Evolutionary conservation across 37 sponge, comb jelly and placozoan genomes (phyloP).

Genomic region (Theonella swinhoei): DNA sequence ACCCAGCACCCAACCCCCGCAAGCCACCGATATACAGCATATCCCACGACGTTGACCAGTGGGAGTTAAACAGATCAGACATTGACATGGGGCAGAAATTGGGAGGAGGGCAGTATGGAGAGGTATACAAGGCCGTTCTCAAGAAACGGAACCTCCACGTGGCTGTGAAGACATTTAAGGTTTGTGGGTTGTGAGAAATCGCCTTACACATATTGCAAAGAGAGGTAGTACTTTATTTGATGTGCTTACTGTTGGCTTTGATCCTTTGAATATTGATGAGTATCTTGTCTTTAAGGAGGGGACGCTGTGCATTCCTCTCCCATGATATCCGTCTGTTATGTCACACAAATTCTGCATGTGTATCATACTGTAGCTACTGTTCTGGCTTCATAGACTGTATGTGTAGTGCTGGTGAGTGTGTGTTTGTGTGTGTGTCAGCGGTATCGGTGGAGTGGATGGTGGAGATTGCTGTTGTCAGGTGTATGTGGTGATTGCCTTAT

Average conservation of each 20-base stretch:
- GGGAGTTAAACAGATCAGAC: conserved; percentile 90
- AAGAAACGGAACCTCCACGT: conserved; percentile 48
- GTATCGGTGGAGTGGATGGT: too few species aligned
- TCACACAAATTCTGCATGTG: too few species aligned
- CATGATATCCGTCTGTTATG: too few species aligned
- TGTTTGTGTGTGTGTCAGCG: too few species aligned
- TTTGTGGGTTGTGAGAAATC: conserved; percentile 15
- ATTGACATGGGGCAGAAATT: conserved; percentile 93
- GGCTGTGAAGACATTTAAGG: conserved; percentile 67
- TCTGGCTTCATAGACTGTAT: too few species aligned
- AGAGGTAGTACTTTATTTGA: too few species aligned
- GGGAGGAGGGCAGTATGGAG: conserved; percentile 98
- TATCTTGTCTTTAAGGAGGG: too few species aligned
- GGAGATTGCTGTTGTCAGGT: too few species aligned
- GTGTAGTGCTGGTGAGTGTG: not conserved
- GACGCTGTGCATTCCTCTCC: too few species aligned
- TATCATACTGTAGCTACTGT: too few species aligned
- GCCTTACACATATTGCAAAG: too few species aligned
- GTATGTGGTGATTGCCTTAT: too few species aligned
- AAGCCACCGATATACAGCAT: conserved; percentile 86
- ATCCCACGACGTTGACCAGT: conserved; percentile 85
- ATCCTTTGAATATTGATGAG: not conserved
- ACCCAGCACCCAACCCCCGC: conserved; percentile 91
- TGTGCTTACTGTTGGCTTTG: not conserved
- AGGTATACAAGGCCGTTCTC: conserved; percentile 93